Percentiles rank a stretch among this genome's conserved stretches.
Conservation (phyloP, 30 jellyfish, hydroid and myxozoan species). For the Mastigias papua region DNA sequence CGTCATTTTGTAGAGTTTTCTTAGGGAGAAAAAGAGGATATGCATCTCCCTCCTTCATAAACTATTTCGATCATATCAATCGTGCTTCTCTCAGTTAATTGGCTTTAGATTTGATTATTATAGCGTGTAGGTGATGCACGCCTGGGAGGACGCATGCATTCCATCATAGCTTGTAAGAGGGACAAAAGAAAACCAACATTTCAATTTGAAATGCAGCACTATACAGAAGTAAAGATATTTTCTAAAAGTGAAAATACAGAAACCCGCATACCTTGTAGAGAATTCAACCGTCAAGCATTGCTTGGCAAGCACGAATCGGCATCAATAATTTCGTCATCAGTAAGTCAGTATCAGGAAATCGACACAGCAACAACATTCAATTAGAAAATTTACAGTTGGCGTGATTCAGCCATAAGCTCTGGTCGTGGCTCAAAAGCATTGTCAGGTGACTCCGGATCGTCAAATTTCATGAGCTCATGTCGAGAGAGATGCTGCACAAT, state of each 20-base stretch:
- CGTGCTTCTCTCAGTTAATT: too few species aligned
- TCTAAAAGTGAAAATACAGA: background rate
- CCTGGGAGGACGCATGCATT: too few species aligned
- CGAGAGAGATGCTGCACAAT: conserved; percentile 92
- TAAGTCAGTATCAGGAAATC: background rate
- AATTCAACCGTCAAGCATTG: too few species aligned
- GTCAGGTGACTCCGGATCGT: conserved; percentile 66
- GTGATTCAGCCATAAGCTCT: conserved; percentile 19
- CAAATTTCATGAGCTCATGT: conserved; percentile 69
- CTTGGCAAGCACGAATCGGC: too few species aligned
- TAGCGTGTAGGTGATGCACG: too few species aligned
- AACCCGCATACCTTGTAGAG: background rate
- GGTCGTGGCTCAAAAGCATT: conserved; percentile 16
- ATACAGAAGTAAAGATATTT: background rate
- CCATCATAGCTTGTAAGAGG: too few species aligned
- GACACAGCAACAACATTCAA: background rate
- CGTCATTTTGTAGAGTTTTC: too few species aligned
- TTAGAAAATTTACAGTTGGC: conserved; percentile 16
- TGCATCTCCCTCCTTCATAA: too few species aligned
- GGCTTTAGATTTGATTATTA: too few species aligned
- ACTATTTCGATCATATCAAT: too few species aligned
- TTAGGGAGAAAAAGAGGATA: too few species aligned
- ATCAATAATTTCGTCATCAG: too few species aligned
- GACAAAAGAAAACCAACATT: background rate
- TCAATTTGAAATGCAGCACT: background rate